These are phyloP conservation scores for Athalia rosae DNA, from an alignment of 2,888 invertebrate genomes.

Conservation along the genomic window DNA sequence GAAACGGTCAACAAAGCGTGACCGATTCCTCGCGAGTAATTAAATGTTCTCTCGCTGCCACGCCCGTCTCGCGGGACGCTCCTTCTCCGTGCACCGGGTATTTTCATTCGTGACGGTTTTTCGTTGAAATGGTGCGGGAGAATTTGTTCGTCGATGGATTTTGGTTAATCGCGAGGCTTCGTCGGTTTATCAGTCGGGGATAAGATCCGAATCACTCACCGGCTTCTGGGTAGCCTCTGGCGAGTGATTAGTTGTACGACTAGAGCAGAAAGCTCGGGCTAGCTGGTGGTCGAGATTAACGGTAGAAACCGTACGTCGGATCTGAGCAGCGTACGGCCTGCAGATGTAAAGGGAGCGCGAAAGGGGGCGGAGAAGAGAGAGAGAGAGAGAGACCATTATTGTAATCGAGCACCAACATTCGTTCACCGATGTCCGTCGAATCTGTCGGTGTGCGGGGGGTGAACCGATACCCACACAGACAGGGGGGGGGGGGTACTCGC, in stretches of 20 bases:
- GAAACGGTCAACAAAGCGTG: slow-evolving; percentile 13
- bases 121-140: too few relatives aligned
- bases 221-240: slow-evolving; percentile 4
- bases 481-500: neutral
- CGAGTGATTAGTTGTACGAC: slow-evolving; percentile 29
- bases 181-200: slow-evolving; percentile 7
- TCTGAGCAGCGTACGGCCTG: neutral
- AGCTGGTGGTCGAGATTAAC: slow-evolving; percentile 26
- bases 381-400: too few relatives aligned
- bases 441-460: slow-evolving; percentile 1
- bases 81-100: too few relatives aligned
- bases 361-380: too few relatives aligned
- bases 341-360: too few relatives aligned
- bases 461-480: neutral
- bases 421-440: slow-evolving; percentile 31
- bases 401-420: too few relatives aligned
- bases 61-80: neutral
- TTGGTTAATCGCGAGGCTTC: too few relatives aligned
- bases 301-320: neutral
- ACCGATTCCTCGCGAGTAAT: slow-evolving; percentile 17
- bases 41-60: neutral
- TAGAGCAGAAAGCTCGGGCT: slow-evolving; percentile 23
- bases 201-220: slow-evolving; percentile 1
- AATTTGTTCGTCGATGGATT: too few relatives aligned
- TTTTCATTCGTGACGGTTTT: too few relatives aligned